Percentiles rank a stretch among this genome's conserved stretches.
phyloP scores from a whole-genome alignment of 2,113 vertebrate genomes.

The Danio rerio region DNA sequence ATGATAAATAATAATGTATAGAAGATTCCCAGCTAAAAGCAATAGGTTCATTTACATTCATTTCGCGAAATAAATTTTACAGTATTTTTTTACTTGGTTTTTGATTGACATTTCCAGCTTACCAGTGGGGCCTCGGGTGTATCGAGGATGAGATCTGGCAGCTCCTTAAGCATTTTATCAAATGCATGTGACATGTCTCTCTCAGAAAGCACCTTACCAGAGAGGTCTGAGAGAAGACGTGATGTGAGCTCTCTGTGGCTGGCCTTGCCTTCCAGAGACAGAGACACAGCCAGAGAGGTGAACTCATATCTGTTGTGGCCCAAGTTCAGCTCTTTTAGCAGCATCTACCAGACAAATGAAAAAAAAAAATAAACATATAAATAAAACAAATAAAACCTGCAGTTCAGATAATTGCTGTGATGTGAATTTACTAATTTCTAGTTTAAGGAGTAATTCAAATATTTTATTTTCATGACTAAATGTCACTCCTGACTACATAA shows the following conservation, averaged over 20 bases:
- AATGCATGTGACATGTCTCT: constrained; percentile 81
- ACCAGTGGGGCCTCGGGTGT: constrained; percentile 88
- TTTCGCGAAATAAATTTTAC: too few species aligned
- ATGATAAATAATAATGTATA: too few species aligned
- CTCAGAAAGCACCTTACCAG: constrained; percentile 75
- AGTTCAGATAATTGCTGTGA: too few species aligned
- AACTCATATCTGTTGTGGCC: constrained; percentile 78
- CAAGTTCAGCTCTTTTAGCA: constrained; percentile 83
- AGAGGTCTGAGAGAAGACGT: constrained; percentile 83
- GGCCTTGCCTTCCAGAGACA: constrained; percentile 87
- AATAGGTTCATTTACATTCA: too few species aligned
- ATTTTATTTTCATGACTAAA: too few species aligned
- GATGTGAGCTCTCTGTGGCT: constrained; percentile 89
- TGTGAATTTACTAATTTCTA: too few species aligned
- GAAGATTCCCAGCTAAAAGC: too few species aligned
- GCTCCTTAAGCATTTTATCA: constrained; percentile 81
- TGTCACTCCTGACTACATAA: too few species aligned
- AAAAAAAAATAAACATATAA: too few species aligned
- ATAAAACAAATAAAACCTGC: too few species aligned
- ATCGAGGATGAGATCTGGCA: constrained; percentile 87
- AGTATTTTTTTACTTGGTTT: background rate
- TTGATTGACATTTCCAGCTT: background rate
- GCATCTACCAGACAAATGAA: constrained; percentile 67
- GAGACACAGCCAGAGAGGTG: constrained; percentile 80
- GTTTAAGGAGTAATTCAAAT: too few species aligned